Base-by-base conservation (phyloP, 2,113 vertebrate genomes). In the Phrynosoma platyrhinos region DNA sequence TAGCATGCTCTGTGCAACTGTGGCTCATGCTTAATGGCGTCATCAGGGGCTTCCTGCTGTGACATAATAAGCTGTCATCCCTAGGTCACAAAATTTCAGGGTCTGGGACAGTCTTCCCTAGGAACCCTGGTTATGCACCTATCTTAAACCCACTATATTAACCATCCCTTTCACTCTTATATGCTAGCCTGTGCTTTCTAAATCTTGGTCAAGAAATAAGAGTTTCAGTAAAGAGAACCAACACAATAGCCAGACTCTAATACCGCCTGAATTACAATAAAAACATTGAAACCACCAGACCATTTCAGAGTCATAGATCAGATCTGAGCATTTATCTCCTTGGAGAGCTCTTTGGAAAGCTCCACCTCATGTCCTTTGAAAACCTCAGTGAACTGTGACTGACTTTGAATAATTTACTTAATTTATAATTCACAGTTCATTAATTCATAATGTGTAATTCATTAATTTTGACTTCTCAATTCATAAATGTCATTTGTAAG, bases 401-500 rank as follows among this genome's bases (percentile, higher is more conserved):
- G 81, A 68, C 87, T 69, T 21, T 83, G 82, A 88, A 78, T 58
- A 78, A 88, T 77, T 77, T 83, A 78, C 23, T 68, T 88, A 83
- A 88, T 88, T 88, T 72, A 88, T 88, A 78, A 88, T 88, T 83
- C 81, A 88, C 81, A 83, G 74, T 83, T 77, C 81, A 88, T 88
- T 83, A 88, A 88, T 78, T 88, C 74, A 83, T 83, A 88, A 88
- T 78, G 87, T 40, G n/a, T 88, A 78, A 88, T 83, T 83, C 74
- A 88, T 88, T 88, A 88, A 88, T 88, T 88, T 83, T 88, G 87
- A 88, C 81, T 88, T 83, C 87, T 83, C 74, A 88, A 78, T 88
- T 88, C 81, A 88, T 77, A 78, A 83, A 62, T 83, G 62, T 83
- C 81, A 83, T 83, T 88, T 68, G 42, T 55, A 83, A 69, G 72